Percentiles rank a stretch among this genome's conserved stretches.
These are phyloP conservation scores for Scatophagus argus DNA, from an alignment of 2,113 vertebrate species.

Conservation along the genomic window DNA sequence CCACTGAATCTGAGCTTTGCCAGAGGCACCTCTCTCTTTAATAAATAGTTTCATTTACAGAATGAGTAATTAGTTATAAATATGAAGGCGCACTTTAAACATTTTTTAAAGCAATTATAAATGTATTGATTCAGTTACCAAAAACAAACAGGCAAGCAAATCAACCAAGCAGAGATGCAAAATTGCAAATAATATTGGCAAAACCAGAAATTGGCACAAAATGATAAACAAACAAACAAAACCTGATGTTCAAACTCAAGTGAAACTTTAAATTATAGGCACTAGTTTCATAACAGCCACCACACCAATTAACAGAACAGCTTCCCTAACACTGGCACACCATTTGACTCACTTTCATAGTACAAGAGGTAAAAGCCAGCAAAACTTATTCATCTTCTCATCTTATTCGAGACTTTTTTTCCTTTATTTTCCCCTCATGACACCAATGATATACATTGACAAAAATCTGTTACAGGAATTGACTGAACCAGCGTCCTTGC, in stretches of 20 bases:
- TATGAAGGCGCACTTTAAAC: slow-evolving; percentile 80
- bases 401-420: slow-evolving; percentile 7
- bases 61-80: slow-evolving; percentile 80
- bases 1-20: slow-evolving; percentile 62
- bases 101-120: slow-evolving; percentile 79
- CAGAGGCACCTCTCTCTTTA: slow-evolving; percentile 78
- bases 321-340: slow-evolving; percentile 57
- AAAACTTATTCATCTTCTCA: slow-evolving; percentile 11
- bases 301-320: slow-evolving; percentile 61
- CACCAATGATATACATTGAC: slow-evolving; percentile 38
- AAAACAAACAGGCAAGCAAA: slow-evolving; percentile 81
- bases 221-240: slow-evolving; percentile 75
- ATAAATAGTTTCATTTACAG: slow-evolving; percentile 86
- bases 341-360: slow-evolving; percentile 47
- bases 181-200: slow-evolving; percentile 87
- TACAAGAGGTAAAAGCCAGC: slow-evolving; percentile 61
- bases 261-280: slow-evolving; percentile 95
- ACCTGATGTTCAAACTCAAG: slow-evolving; percentile 88
- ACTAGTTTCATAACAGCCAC: slow-evolving; percentile 86
- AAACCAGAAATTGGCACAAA: slow-evolving; percentile 91
- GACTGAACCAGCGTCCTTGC: slow-evolving; percentile 4
- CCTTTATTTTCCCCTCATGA: slow-evolving; percentile 2
- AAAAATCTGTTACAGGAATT: slow-evolving; percentile 19
- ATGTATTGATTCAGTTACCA: slow-evolving; percentile 75
- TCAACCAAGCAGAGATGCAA: slow-evolving; percentile 88